Evolutionary conservation across 37 sponge, comb jelly and placozoan species (phyloP), one percentile per base, ranked within the genome.

Genomic region (Crambe crambe): DNA sequence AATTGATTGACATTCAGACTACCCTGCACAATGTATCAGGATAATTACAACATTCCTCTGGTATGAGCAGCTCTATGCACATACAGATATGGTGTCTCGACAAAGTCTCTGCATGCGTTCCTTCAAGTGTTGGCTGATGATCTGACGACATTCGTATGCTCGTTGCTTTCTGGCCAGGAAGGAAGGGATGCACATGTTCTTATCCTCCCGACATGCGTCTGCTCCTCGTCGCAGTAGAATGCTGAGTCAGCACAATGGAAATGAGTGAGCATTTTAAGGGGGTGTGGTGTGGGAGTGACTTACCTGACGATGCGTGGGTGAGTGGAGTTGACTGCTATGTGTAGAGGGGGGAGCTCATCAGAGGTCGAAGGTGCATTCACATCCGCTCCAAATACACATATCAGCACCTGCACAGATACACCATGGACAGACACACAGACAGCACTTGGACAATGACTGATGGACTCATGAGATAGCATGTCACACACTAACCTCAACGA

Each of bases 311-410:
- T 38, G 0, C 70, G 18, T 30, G 81, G 72, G 26, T 80, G 84
- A 12, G 64, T 78, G 65, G 26, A 30, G 2, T 34, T 5, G 21
- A 88, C 93, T 12, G 89, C 89, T 51, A 58, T 76, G 73, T 92
- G 93, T 10, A 92, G 80, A 0, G 89, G 81, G 8, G 93, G 76
- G 78, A 57, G 60, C 35, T 25, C 26, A 6, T 47, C 36, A 2
- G 40, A n/a, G 30, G 43, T 18, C 21, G 70, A 58, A 2, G 25
- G 26, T 1, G 15, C n/a, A 40, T 84, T 80, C 29, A 75, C 56
- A 37, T 71, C 81, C 0, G 74, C 88, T n/a, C 93, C 93, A n/a
- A 84, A 59, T 44, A 88, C 89, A 87, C 93, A 92, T 8, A 87
- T 57, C 74, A 87, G 76, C n/a, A 88, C 81, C 90, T 89, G 60